phyloP scores from a whole-genome alignment of 2,888 invertebrate species.

The Andrena praecox region DNA sequence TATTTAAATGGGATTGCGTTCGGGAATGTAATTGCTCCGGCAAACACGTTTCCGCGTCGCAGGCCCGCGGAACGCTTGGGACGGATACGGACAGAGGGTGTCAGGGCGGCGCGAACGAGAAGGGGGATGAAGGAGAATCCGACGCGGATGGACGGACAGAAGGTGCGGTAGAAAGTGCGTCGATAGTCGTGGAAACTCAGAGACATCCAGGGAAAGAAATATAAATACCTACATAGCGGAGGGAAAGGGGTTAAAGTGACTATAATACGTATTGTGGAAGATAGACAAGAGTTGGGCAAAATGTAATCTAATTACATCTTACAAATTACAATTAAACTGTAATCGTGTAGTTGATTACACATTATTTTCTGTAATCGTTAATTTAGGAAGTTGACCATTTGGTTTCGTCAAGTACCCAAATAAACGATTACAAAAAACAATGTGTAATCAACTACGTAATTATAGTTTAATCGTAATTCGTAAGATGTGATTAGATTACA shows the following conservation, averaged over 20 bases:
- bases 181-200: constrained; percentile 6
- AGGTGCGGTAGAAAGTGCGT: not conserved
- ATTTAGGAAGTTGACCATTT: too few relatives aligned
- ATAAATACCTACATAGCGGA: not conserved
- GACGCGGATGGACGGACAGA: not conserved
- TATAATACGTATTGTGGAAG: too few relatives aligned
- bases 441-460: too few relatives aligned
- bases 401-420: too few relatives aligned
- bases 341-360: too few relatives aligned
- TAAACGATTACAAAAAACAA: too few relatives aligned
- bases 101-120: constrained; percentile 31
- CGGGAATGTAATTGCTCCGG: constrained; percentile 80
- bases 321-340: too few relatives aligned
- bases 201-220: not conserved
- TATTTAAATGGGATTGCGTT: constrained; percentile 83
- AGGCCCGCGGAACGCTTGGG: constrained; percentile 45
- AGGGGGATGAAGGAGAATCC: constrained; percentile 13
- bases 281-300: too few relatives aligned
- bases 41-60: constrained; percentile 74
- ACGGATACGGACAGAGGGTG: constrained; percentile 47
- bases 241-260: not conserved
- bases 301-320: too few relatives aligned
- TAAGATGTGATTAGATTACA: too few relatives aligned
- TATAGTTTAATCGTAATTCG: too few relatives aligned
- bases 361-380: too few relatives aligned